A percentile compares a stretch with the other conserved stretches of the same genome.
Conservation (phyloP, 2,797 vertebrate genomes). For the Epinephelus coioides region DNA sequence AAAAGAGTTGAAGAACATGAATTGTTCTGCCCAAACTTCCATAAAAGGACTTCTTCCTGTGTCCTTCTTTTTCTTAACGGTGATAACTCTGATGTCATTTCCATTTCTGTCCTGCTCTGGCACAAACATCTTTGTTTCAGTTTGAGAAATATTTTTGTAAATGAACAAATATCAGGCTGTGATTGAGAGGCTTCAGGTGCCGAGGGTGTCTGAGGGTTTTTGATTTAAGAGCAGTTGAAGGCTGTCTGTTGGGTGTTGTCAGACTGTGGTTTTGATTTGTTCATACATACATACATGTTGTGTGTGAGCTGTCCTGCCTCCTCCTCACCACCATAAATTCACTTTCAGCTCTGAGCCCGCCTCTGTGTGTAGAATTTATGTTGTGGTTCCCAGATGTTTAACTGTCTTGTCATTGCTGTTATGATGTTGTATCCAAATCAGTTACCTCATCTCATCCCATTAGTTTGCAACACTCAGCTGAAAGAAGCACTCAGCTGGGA, state of each 20-base stretch:
- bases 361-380: slow-evolving; percentile 5
- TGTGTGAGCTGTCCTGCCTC: slow-evolving; percentile 3
- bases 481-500: neutral
- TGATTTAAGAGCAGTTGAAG: neutral
- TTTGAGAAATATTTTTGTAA: neutral
- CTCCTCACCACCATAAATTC: slow-evolving; percentile 40
- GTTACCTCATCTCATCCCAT: slow-evolving; percentile 18
- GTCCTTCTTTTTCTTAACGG: neutral
- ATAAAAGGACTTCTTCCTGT: neutral
- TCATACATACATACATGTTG: slow-evolving; percentile 15
- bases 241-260: slow-evolving; percentile 43
- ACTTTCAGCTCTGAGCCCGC: slow-evolving; percentile 7
- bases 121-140: neutral
- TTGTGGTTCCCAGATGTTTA: slow-evolving; percentile 35
- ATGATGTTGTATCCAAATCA: slow-evolving; percentile 17
- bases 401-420: slow-evolving; percentile 34
- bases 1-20: neutral
- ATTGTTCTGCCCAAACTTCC: neutral
- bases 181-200: neutral
- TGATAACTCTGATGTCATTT: neutral
- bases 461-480: slow-evolving; percentile 18
- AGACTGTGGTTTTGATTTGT: slow-evolving; percentile 25
- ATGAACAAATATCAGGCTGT: neutral
- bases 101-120: neutral
- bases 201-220: neutral